These are phyloP conservation scores for Philypnodon macrostomus DNA, from an alignment of 2,797 vertebrate genomes.

Conservation along the genomic window DNA sequence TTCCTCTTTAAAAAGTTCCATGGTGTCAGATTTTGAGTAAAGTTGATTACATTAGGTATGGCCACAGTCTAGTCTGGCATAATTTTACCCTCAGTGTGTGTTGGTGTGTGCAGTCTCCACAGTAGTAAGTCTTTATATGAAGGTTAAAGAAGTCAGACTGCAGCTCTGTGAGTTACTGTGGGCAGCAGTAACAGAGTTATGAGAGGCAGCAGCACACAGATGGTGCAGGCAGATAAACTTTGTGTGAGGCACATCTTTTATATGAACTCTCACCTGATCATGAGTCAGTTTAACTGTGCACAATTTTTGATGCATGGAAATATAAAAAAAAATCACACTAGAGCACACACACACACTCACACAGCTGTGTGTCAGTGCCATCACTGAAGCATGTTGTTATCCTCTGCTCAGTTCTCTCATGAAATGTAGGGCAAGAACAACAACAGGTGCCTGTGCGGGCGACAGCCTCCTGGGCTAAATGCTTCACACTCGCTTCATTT, in stretches of 20 bases:
- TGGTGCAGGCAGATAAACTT: slow-evolving; percentile 69
- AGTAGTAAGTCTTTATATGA: slow-evolving; percentile 53
- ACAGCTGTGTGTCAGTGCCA: slow-evolving; percentile 66
- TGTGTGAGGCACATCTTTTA: slow-evolving; percentile 54
- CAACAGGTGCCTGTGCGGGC: slow-evolving; percentile 80
- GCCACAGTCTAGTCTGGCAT: slow-evolving; percentile 54
- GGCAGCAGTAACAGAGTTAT: slow-evolving; percentile 64
- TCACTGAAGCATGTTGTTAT: slow-evolving; percentile 76
- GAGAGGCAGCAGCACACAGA: slow-evolving; percentile 72
- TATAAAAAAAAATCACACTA: slow-evolving; percentile 5
- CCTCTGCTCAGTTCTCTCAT: slow-evolving; percentile 67
- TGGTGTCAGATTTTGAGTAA: slow-evolving; percentile 62
- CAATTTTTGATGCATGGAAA: slow-evolving; percentile 45
- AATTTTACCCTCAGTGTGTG: slow-evolving; percentile 53
- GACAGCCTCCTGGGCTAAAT: slow-evolving; percentile 81
- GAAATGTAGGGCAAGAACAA: slow-evolving; percentile 80
- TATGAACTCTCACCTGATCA: slow-evolving; percentile 53
- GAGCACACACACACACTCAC: slow-evolving; percentile 12
- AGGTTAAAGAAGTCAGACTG: slow-evolving; percentile 65
- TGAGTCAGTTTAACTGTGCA: slow-evolving; percentile 41
- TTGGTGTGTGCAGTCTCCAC: slow-evolving; percentile 59
- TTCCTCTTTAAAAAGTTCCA: slow-evolving; percentile 67
- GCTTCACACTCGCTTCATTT: slow-evolving; percentile 79
- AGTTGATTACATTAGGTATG: slow-evolving; percentile 69
- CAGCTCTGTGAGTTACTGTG: slow-evolving; percentile 69